These are phyloP conservation scores for Sebastes variabilis DNA, from an alignment of 2,797 vertebrate species.

Conservation along the genomic window DNA sequence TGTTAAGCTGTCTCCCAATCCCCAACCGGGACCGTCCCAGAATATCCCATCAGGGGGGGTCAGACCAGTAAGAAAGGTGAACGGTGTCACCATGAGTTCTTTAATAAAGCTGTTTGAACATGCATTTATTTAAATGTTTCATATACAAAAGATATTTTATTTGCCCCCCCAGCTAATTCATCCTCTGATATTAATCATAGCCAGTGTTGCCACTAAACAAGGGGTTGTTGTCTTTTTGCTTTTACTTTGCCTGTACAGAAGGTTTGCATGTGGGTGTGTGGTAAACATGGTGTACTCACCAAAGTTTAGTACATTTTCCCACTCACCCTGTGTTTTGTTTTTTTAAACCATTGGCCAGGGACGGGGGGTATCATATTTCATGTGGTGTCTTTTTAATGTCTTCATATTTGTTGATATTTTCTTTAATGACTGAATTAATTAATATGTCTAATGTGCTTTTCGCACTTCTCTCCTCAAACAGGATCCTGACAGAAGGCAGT, in stretches of 20 bases:
- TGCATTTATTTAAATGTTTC: slow-evolving; percentile 1
- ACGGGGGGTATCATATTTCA: neutral
- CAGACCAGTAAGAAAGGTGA: slow-evolving; percentile 89
- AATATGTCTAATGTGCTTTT: slow-evolving; percentile 2
- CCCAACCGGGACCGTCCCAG: slow-evolving; percentile 78
- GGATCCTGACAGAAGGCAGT: slow-evolving; percentile 86
- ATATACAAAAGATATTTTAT: slow-evolving; percentile 27
- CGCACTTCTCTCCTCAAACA: slow-evolving; percentile 57
- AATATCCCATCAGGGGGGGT: slow-evolving; percentile 80
- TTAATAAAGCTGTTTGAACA: neutral
- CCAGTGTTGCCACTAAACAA: slow-evolving; percentile 54
- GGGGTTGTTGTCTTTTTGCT: slow-evolving; percentile 69
- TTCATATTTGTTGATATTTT: neutral
- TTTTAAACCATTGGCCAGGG: neutral
- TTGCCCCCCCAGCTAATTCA: slow-evolving; percentile 64
- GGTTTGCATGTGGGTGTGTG: slow-evolving; percentile 50
- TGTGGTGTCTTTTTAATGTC: neutral
- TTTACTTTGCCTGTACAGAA: slow-evolving; percentile 46
- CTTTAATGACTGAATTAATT: neutral
- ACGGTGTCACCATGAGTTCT: neutral
- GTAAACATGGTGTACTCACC: neutral
- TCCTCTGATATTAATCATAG: slow-evolving; percentile 71
- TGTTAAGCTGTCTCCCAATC: slow-evolving; percentile 78
- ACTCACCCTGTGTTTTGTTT: neutral
- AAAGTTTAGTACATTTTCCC: slow-evolving; percentile 6